Percentiles rank a stretch among this genome's conserved stretches.
Conservation (phyloP, 2,888 invertebrate genomes). For the Spodoptera exigua region DNA sequence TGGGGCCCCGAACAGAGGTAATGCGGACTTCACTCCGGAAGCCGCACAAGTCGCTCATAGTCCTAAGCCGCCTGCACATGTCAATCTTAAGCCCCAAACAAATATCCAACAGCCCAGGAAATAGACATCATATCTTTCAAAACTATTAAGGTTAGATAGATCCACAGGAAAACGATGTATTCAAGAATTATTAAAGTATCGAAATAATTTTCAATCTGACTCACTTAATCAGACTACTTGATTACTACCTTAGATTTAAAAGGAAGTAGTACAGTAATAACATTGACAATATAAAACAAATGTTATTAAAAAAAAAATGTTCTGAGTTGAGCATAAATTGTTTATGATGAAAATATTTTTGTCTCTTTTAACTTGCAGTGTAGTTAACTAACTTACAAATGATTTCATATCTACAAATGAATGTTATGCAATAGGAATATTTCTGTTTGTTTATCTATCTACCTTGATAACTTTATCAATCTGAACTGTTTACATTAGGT, state of each 20-base stretch:
- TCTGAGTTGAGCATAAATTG: too few relatives aligned
- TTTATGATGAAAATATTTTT: background rate
- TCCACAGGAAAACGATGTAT: constrained; percentile 20
- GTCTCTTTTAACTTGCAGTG: constrained; percentile 6
- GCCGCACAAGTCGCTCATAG: constrained; percentile 96
- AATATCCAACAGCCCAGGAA: constrained; percentile 97
- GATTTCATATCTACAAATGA: constrained; percentile 23
- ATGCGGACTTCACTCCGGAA: constrained; percentile 96
- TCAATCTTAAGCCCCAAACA: constrained; percentile 90
- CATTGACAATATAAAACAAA: background rate
- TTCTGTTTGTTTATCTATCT: constrained; percentile 46
- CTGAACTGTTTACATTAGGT: constrained; percentile 46
- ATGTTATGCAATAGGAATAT: constrained; percentile 21
- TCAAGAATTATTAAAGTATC: too few relatives aligned
- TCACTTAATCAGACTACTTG: constrained; percentile 21
- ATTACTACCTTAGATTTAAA: too few relatives aligned
- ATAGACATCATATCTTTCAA: constrained; percentile 81
- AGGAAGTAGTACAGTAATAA: too few relatives aligned
- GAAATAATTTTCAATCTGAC: too few relatives aligned
- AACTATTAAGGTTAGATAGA: constrained; percentile 46
- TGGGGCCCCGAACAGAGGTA: constrained; percentile 93
- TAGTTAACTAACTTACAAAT: constrained; percentile 18
- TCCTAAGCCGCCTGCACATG: constrained; percentile 92
- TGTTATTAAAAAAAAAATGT: background rate
- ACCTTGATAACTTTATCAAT: constrained; percentile 49